Conservation (phyloP, 2,113 vertebrate species). For the Rafetus swinhoei region DNA sequence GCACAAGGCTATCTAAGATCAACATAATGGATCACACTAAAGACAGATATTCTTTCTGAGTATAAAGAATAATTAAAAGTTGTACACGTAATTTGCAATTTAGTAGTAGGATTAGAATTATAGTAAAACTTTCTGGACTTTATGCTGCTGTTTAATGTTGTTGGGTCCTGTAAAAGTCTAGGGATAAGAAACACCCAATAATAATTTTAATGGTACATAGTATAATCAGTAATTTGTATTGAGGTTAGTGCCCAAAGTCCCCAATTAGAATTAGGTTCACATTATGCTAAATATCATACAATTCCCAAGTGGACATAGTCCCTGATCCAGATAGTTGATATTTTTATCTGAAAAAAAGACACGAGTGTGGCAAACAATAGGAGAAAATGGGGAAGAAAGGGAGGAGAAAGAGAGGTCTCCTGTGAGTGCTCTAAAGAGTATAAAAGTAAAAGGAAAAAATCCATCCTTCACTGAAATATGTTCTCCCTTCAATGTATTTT, state of each 20-base stretch:
- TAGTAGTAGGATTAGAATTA: not conserved
- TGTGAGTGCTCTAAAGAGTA: not conserved
- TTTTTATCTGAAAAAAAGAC: not conserved
- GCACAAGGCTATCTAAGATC: not conserved
- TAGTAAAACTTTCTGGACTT: not conserved
- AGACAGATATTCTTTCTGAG: not conserved
- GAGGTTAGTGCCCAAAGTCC: not conserved
- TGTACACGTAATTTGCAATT: not conserved
- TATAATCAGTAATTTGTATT: not conserved
- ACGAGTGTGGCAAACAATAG: not conserved
- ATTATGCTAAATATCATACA: not conserved
- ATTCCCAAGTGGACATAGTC: not conserved
- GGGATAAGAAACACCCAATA: not conserved
- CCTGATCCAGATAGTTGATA: not conserved
- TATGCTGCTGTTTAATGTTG: not conserved
- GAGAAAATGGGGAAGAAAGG: not conserved
- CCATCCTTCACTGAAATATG: not conserved
- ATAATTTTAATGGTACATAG: not conserved
- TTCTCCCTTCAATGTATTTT: not conserved
- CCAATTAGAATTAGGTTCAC: not conserved
- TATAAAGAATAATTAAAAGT: not conserved
- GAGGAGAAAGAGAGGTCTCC: no score
- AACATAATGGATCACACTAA: not conserved
- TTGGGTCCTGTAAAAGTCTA: not conserved
- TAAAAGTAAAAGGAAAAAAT: not conserved